Conservation (phyloP, 2,888 invertebrate species). For the Timandra comae region DNA sequence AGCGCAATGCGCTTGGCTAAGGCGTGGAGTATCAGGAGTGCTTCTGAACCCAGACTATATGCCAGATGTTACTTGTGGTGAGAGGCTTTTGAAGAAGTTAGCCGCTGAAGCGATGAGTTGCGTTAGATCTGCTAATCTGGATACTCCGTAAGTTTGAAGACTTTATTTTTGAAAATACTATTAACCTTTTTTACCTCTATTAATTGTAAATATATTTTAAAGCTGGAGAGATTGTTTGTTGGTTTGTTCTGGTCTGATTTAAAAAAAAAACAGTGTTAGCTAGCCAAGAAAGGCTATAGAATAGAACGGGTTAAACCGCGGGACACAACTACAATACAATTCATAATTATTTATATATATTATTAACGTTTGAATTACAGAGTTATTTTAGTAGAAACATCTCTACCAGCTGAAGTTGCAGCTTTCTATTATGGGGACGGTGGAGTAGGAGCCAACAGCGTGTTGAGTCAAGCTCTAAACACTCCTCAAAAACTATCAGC, state of each 20-base stretch:
- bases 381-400: slow-evolving; percentile 49
- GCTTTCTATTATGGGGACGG: slow-evolving; percentile 48
- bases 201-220: no score
- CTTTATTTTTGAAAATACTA: no score
- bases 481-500: slow-evolving; percentile 30
- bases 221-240: no score
- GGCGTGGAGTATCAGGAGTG: slow-evolving; percentile 49
- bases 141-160: slow-evolving; percentile 55
- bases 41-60: slow-evolving; percentile 49
- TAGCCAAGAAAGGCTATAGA: no score
- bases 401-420: slow-evolving; percentile 33
- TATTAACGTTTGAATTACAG: no score
- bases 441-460: slow-evolving; percentile 47
- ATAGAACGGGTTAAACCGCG: no score
- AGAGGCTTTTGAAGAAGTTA: slow-evolving; percentile 44
- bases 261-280: no score
- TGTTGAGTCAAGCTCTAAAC: slow-evolving; percentile 48
- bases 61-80: slow-evolving; percentile 37
- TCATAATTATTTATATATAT: no score
- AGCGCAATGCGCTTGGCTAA: slow-evolving; percentile 54
- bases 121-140: slow-evolving; percentile 39
- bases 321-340: no score
- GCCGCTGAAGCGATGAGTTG: slow-evolving; percentile 49
- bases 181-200: no score
- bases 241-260: no score